Base-by-base conservation (phyloP, 2,888 invertebrate genomes). In the Odontocolon sp. region DNA sequence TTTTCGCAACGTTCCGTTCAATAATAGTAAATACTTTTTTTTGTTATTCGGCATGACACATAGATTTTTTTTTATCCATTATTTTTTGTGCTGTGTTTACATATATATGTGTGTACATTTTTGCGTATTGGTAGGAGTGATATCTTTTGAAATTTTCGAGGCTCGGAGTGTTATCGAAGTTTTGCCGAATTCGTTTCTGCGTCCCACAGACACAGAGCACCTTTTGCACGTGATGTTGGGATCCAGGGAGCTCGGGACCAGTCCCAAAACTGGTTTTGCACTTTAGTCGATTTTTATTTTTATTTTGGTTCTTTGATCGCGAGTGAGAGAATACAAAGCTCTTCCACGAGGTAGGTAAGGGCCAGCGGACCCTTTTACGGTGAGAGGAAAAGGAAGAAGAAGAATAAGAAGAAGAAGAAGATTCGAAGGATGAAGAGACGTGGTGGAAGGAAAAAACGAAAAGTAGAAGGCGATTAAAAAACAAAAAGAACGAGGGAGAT, bases 191-290 rank as follows among this genome's bases (percentile, higher is more conserved):
- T 71, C 56, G 45, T 40, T 50, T 61, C 54, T 63, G 71, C 71
- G 76, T 71, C 67, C 76, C 61, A 76, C 71, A 76, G 56, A 76
- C 70, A 71, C 67, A 67, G 33, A 76, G 66, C 71, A 61, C 52
- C 61, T 70, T 71, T 76, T 28, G 56, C 66, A 26, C 18, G 61
- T 61, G 67, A 76, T 76, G 61, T 67, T 71, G 67, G 45, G 76
- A 61, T 56, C 36, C 57, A 2, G 26, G 9, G 57, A 31, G 45
- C 45, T 64, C 40, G 73, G 38, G 33, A 63, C 70, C 72, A 57
- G 70, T 73, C 52, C 67, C 16, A 11, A 78, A 81, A 82, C 82
- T 54, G 71, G 82, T 80, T 82, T 74, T 71, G 64, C 54, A 38
- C 45, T 54, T 38, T 21, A 56, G 42, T 26, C 8, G 16, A 42